A percentile compares a stretch with the other conserved stretches of the same genome.
Conservation (phyloP, 2,797 vertebrate species). For the Lindbergichthys nudifrons region DNA sequence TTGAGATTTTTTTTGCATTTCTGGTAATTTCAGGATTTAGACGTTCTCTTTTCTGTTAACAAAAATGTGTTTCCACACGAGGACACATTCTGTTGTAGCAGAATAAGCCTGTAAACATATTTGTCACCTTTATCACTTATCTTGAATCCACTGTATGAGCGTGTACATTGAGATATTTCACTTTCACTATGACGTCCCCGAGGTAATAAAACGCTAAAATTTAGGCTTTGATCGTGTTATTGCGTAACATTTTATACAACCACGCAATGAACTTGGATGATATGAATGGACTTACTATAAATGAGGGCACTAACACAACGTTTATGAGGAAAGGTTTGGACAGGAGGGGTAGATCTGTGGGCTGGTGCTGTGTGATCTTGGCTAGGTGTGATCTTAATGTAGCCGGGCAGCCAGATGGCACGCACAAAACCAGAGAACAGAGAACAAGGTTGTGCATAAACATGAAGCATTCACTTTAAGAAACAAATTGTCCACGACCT, state of each 20-base stretch:
- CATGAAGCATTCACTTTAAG: constrained; percentile 7
- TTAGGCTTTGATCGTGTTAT: constrained; percentile 6
- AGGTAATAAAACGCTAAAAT: neutral
- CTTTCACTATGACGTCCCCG: neutral
- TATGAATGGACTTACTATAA: constrained; percentile 11
- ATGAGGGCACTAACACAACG: constrained; percentile 43
- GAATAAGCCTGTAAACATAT: neutral
- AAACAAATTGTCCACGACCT: constrained; percentile 13
- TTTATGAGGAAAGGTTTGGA: constrained; percentile 56
- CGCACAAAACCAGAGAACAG: constrained; percentile 36
- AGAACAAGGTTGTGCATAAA: constrained; percentile 15
- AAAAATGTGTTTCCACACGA: constrained; percentile 3
- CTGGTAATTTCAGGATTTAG: neutral
- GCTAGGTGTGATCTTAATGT: constrained; percentile 60
- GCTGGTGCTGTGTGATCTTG: constrained; percentile 41
- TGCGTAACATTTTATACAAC: neutral
- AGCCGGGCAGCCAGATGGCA: constrained; percentile 67
- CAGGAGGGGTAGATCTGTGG: constrained; percentile 48
- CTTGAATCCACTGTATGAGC: neutral
- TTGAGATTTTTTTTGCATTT: neutral
- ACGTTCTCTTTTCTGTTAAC: neutral
- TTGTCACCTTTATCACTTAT: too few species aligned
- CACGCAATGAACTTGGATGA: neutral
- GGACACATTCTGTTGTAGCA: neutral
- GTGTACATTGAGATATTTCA: neutral